phyloP scores from a whole-genome alignment of 2,113 vertebrate species.

The Gila orcuttii region DNA sequence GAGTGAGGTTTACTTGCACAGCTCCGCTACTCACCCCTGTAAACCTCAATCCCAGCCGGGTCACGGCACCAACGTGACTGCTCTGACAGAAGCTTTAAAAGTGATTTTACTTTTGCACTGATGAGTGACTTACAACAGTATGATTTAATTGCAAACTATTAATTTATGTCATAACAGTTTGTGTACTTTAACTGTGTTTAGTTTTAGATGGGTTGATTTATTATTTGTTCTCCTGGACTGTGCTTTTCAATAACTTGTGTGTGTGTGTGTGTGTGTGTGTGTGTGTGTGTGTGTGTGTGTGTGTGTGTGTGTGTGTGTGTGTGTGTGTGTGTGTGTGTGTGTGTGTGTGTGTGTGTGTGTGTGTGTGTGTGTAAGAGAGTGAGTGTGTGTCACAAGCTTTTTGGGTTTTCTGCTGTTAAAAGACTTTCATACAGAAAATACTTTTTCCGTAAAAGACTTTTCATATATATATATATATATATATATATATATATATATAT shows the following conservation, averaged over 20 bases:
- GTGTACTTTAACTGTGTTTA: background rate
- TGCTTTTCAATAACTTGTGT: background rate
- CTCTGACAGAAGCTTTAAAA: no score
- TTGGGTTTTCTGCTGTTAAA: background rate
- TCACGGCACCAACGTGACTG: no score
- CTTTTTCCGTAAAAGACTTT: no score
- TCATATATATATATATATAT: no score
- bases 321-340: background rate
- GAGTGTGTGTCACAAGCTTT: background rate
- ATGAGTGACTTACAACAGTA: background rate
- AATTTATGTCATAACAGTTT: background rate
- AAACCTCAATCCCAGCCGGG: no score
- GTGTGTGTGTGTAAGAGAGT: background rate
- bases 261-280: no score
- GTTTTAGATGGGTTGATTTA: background rate
- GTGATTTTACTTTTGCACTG: no score
- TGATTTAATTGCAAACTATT: background rate
- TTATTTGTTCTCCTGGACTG: background rate
- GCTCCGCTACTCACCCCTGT: no score
- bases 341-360: background rate
- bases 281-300: no score
- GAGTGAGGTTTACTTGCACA: no score
- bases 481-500: no score
- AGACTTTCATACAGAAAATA: background rate
- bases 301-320: no score